A percentile compares a stretch with the other conserved stretches of the same genome.
Evolutionary conservation across 2,797 vertebrate species (phyloP).

Genomic region (Amazona finschi): DNA sequence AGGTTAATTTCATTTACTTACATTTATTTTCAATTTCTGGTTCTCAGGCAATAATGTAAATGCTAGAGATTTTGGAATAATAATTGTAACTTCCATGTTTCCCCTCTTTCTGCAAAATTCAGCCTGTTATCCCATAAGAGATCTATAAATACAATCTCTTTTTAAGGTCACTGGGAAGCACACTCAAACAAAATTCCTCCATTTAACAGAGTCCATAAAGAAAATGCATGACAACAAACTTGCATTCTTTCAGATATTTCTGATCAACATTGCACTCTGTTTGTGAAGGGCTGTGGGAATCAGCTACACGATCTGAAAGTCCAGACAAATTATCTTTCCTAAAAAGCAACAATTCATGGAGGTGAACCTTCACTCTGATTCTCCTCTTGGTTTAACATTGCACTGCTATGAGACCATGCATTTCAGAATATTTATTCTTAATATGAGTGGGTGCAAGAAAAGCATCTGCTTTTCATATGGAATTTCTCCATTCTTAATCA

Average conservation of each 20-base stretch:
- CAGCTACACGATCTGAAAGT: background rate
- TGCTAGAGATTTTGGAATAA: background rate
- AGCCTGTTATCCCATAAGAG: background rate
- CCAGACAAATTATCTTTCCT: background rate
- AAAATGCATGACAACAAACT: background rate
- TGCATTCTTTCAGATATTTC: background rate
- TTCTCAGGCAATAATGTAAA: background rate
- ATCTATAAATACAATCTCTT: background rate
- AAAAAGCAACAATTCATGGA: background rate
- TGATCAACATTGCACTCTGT: background rate
- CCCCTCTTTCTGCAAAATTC: background rate
- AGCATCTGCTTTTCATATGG: slow-evolving; percentile 43
- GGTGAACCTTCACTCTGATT: background rate
- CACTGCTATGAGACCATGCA: background rate
- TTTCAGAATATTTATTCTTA: background rate
- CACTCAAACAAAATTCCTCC: background rate
- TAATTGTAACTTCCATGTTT: background rate
- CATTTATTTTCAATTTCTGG: background rate
- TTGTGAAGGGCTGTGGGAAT: background rate
- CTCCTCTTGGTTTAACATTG: background rate
- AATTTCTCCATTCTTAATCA: slow-evolving; percentile 7
- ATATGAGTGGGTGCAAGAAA: background rate
- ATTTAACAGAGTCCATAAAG: background rate
- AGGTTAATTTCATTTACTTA: background rate
- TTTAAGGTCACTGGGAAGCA: background rate